Base-by-base conservation (phyloP, 2,888 invertebrate species). In the Cephonodes hylas region DNA sequence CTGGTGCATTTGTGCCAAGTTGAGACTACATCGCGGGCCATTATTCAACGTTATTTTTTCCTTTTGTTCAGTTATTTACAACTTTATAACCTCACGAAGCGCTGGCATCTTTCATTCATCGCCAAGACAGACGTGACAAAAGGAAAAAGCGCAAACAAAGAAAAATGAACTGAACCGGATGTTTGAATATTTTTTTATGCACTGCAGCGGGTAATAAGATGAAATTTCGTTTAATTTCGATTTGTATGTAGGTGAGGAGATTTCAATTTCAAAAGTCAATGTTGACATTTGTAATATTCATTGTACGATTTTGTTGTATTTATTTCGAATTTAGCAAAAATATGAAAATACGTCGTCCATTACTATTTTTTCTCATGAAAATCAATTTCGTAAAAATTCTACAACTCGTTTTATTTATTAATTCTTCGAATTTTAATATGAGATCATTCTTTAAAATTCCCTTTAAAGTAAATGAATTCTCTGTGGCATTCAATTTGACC, bases 1-100 rank as follows among this genome's bases (percentile, higher is more conserved):
- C 59, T 27, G 18, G 25, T 18, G 58, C 23, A 58, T 27, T 53
- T 53, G 46, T 46, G 53, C 53, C 31, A 53, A 53, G 18, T 53
- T 53, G 18, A 53, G 31, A 53, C 53, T 31, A 31, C 27, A 53
- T 53, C 8, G 31, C 3, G 27, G 20, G 20, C 44, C 20, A 20
- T 44, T 53, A 53, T 53, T 31, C 18, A 31, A 31, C 10, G 31
- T 27, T 31, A 2, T 31, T 53, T 53, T 15, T n/a, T n/a, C n/a
- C 15, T 53, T 53, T 53, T 20, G 31, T 53, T 53, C 18, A 53
- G 18, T 53, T 48, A 48, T 48, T 31, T 53, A 53, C 31, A 53
- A 53, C 18, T 53, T 31, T 53, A 53, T 53, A 53, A 53, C 31
- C 31, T 18, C 45, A 45, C 45, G 45, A 22, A 45, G 13, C 15